A percentile compares a stretch with the other conserved stretches of the same genome.
Conservation (phyloP, 2,113 vertebrate species). For the Gallinago media region DNA sequence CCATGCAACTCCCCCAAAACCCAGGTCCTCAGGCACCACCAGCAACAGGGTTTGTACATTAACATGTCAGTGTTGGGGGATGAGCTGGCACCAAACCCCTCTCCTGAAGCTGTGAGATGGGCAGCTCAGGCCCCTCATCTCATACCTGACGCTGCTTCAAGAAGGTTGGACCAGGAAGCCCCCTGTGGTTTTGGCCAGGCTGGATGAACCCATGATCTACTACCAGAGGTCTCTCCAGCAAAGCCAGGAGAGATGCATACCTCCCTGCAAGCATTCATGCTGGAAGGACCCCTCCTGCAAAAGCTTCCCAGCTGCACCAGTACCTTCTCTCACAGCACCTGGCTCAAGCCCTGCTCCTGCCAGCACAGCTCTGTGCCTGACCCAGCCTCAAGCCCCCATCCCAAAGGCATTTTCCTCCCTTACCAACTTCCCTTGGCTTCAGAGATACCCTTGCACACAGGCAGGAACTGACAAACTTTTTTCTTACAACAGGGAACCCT, state of each 20-base stretch:
- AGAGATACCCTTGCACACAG: not conserved
- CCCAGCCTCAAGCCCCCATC: not conserved
- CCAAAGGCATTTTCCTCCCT: not conserved
- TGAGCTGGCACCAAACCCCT: not conserved
- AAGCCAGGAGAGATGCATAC: not conserved
- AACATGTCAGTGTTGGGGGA: rapidly evolving
- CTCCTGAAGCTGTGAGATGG: not conserved
- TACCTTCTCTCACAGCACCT: rapidly evolving
- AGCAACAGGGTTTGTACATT: not conserved
- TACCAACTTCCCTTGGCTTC: not conserved
- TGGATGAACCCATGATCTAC: not conserved
- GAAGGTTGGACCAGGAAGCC: not conserved
- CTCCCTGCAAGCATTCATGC: not conserved
- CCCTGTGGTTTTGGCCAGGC: not conserved
- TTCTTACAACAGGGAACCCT: not conserved
- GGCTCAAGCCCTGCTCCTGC: not conserved
- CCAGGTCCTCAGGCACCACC: not conserved
- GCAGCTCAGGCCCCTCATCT: not conserved
- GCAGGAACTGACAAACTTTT: not conserved
- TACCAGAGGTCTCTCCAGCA: not conserved
- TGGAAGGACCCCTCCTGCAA: not conserved
- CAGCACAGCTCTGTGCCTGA: not conserved
- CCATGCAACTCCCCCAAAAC: rapidly evolving
- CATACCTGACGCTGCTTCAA: not conserved
- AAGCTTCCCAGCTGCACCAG: not conserved